phyloP scores from a whole-genome alignment of 2,888 invertebrate species.

The Zeuzera pyrina region DNA sequence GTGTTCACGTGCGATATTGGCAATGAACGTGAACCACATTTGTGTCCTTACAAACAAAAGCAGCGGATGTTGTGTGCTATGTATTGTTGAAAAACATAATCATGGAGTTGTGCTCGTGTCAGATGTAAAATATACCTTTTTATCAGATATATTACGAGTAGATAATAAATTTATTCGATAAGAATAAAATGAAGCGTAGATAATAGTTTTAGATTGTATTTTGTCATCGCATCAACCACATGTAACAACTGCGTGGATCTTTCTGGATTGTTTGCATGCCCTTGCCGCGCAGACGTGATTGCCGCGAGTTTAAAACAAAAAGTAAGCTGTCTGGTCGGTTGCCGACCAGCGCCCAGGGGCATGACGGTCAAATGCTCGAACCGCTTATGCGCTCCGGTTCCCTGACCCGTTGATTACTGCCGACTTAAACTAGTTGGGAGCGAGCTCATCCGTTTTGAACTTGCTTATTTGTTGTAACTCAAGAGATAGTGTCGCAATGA shows the following conservation, averaged over 20 bases:
- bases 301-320: conserved; percentile 28
- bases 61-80: conserved; percentile 15
- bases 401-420: conserved; percentile 21
- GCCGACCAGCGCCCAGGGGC: conserved; percentile 12
- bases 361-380: conserved; percentile 23
- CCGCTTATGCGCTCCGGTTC: conserved; percentile 24
- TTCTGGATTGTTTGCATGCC: conserved; percentile 1
- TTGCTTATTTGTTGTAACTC: conserved; percentile 5
- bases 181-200: too few relatives aligned
- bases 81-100: too few relatives aligned
- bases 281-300: conserved; percentile 26
- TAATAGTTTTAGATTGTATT: too few relatives aligned
- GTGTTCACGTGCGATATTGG: conserved; percentile 24
- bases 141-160: too few relatives aligned
- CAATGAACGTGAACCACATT: conserved; percentile 22
- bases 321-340: conserved; percentile 20
- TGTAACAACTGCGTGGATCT: too few relatives aligned
- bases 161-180: too few relatives aligned
- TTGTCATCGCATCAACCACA: too few relatives aligned
- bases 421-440: conserved; percentile 23
- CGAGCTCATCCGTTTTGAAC: conserved; percentile 4
- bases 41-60: conserved; percentile 14
- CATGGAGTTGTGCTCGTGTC: too few relatives aligned
- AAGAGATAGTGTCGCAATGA: conserved; percentile 9
- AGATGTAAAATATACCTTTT: too few relatives aligned